Evolutionary conservation across 2,797 vertebrate genomes (phyloP).

Genomic region (Micromesistius poutassou): DNA sequence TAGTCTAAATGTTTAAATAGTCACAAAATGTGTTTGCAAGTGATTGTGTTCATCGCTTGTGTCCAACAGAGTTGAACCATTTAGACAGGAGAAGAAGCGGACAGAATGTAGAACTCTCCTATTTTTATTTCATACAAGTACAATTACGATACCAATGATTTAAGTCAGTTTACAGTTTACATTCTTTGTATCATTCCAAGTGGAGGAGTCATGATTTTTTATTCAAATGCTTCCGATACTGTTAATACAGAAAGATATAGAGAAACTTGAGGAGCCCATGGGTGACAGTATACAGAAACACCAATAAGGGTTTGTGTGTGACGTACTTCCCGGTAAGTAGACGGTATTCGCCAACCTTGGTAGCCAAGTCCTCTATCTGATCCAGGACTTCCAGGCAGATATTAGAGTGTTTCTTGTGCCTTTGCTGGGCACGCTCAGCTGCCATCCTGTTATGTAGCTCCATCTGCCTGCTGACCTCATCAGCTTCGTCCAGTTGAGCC

Average conservation of each 20-base stretch:
- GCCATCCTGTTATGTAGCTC: constrained; percentile 72
- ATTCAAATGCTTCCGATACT: neutral
- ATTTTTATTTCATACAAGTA: constrained; percentile 45
- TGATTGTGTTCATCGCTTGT: neutral
- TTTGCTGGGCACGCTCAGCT: constrained; percentile 73
- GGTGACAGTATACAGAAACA: neutral
- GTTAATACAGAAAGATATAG: neutral
- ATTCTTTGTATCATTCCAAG: neutral
- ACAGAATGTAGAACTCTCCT: constrained; percentile 29
- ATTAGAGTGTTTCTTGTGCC: constrained; percentile 78
- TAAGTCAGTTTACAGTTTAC: neutral
- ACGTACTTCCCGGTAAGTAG: constrained; percentile 84
- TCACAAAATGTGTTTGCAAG: neutral
- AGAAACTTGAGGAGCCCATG: neutral
- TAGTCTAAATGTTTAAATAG: neutral
- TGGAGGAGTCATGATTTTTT: neutral
- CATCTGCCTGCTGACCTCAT: constrained; percentile 76
- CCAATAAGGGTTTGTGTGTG: constrained; percentile 6
- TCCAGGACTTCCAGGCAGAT: constrained; percentile 77
- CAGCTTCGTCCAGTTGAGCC: constrained; percentile 74
- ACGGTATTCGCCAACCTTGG: constrained; percentile 84
- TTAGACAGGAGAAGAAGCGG: constrained; percentile 36
- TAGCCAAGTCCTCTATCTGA: constrained; percentile 86
- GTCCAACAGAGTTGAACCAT: constrained; percentile 6
- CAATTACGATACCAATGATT: neutral